phyloP scores from a whole-genome alignment of 1,140 invertebrate genomes.

The Drosophila miranda region DNA sequence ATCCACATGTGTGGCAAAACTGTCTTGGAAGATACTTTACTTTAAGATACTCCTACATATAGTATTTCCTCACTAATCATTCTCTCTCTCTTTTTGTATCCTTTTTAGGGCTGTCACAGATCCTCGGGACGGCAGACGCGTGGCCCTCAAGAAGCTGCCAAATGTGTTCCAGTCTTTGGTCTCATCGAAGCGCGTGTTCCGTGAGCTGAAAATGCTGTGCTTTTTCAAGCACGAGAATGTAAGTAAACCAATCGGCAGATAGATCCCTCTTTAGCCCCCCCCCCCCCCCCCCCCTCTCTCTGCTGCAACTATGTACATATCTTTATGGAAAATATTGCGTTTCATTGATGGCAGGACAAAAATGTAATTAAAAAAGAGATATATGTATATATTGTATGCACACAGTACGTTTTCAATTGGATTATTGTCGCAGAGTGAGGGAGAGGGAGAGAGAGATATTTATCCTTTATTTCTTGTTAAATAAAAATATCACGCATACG shows the following conservation, averaged over 20 bases:
- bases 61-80: slow-evolving; percentile 26
- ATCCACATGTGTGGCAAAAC: no score
- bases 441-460: not conserved
- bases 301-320: slow-evolving; percentile 18
- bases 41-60: no score
- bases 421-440: slow-evolving; percentile 23
- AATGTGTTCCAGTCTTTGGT: slow-evolving; percentile 99
- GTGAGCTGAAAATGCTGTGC: slow-evolving; percentile 99
- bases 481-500: slow-evolving; percentile 56
- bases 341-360: slow-evolving; percentile 44
- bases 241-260: slow-evolving; percentile 52
- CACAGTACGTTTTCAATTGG: slow-evolving; percentile 12
- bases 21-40: no score
- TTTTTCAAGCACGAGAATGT: slow-evolving; percentile 99
- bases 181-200: slow-evolving; percentile 98
- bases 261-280: not conserved
- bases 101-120: slow-evolving; percentile 98
- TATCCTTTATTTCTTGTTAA: slow-evolving; percentile 31
- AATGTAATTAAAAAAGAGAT: slow-evolving; percentile 65
- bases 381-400: no score
- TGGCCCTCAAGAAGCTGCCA: slow-evolving; percentile 99
- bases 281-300: not conserved
- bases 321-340: slow-evolving; percentile 22
- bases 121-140: slow-evolving; percentile 98
- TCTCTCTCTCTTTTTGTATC: slow-evolving; percentile 66